Evolutionary conservation across 2,888 invertebrate genomes (phyloP).

Genomic region (Amiota minor): DNA sequence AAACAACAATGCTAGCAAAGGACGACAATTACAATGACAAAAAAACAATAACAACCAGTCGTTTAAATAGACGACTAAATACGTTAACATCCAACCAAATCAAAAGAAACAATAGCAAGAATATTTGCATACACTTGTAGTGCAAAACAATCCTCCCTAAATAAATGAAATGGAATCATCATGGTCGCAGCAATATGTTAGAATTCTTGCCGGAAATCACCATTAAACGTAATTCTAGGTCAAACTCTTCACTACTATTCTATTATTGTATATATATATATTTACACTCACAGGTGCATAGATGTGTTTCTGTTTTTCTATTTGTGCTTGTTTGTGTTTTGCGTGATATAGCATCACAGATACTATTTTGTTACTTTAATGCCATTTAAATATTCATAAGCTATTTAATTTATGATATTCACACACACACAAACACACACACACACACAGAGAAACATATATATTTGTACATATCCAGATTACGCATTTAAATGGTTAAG

Average conservation of each 20-base stretch:
- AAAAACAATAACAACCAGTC: background rate
- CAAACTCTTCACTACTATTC: background rate
- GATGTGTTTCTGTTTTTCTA: background rate
- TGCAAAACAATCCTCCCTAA: too few relatives aligned
- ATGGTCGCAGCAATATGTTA: too few relatives aligned
- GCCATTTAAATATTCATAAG: conserved; percentile 7
- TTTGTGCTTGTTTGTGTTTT: conserved; percentile 9
- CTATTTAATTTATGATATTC: conserved; percentile 6
- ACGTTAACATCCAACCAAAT: too few relatives aligned
- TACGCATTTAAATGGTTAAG: too few relatives aligned
- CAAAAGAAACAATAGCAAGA: background rate
- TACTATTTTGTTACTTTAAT: background rate
- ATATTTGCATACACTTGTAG: too few relatives aligned
- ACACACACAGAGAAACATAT: too few relatives aligned
- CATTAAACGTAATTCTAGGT: conserved; percentile 11
- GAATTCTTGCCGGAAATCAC: conserved; percentile 1
- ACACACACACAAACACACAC: background rate
- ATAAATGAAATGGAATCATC: too few relatives aligned
- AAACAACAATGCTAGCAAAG: too few relatives aligned
- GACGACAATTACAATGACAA: too few relatives aligned
- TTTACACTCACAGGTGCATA: too few relatives aligned
- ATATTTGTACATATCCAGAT: too few relatives aligned
- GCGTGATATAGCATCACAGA: background rate
- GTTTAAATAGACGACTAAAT: background rate
- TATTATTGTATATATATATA: too few relatives aligned